These are phyloP conservation scores for Lasioglossum zephyrum DNA, from an alignment of 2,888 invertebrate genomes.

Conservation along the genomic window DNA sequence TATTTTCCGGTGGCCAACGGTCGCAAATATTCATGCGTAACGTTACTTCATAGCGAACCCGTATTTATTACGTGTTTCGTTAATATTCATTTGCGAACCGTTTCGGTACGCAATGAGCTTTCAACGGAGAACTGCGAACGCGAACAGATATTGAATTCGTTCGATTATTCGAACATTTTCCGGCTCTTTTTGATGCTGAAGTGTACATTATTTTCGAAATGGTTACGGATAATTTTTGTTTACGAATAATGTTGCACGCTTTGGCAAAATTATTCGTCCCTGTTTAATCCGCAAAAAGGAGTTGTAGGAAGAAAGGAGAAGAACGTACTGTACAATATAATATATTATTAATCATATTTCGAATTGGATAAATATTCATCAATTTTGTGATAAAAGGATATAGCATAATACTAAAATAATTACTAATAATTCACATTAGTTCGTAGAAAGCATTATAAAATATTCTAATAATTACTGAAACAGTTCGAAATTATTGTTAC, in stretches of 20 bases:
- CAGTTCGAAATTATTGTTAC: background rate
- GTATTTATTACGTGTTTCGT: conserved; percentile 35
- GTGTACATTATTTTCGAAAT: background rate
- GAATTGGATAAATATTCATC: background rate
- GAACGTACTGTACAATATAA: background rate
- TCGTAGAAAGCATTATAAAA: background rate
- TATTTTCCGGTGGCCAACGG: conserved; percentile 10
- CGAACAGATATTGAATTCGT: background rate
- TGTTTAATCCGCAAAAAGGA: background rate
- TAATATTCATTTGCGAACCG: conserved; percentile 32
- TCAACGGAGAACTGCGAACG: background rate
- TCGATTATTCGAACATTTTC: background rate
- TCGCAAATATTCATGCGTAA: conserved; percentile 15
- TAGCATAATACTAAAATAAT: background rate
- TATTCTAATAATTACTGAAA: background rate
- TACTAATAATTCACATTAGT: background rate
- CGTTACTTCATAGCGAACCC: background rate
- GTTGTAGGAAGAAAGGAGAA: background rate
- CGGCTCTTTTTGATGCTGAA: background rate
- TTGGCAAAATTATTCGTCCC: background rate
- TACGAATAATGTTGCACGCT: background rate
- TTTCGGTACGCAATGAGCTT: background rate
- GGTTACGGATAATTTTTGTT: background rate
- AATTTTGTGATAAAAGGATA: background rate
- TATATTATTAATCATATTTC: background rate